These are phyloP conservation scores for Limnephilus auricula DNA, from an alignment of 2,888 invertebrate genomes.

Conservation along the genomic window DNA sequence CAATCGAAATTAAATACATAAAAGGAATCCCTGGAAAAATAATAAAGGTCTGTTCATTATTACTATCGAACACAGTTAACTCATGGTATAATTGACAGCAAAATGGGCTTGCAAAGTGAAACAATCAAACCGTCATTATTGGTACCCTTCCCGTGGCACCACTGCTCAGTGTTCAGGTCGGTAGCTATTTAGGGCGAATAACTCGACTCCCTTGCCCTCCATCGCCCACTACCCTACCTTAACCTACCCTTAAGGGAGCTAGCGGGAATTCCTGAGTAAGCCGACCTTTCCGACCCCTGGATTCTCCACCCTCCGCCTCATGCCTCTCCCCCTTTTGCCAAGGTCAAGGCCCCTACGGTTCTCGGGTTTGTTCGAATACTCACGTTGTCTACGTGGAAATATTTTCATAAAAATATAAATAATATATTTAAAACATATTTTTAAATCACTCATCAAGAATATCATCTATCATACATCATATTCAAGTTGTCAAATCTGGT, in stretches of 20 bases:
- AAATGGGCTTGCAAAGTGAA: not conserved
- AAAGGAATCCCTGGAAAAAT: not conserved
- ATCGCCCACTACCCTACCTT: not conserved
- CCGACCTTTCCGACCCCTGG: conserved; percentile 11
- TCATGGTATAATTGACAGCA: not conserved
- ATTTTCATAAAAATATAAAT: too few species aligned
- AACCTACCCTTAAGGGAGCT: not conserved
- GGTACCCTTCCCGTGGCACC: not conserved
- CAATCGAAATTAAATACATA: not conserved
- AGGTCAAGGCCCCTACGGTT: conserved; percentile 20
- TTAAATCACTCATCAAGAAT: too few species aligned
- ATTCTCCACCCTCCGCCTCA: not conserved
- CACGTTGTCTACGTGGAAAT: conserved; percentile 19
- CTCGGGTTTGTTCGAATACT: conserved; percentile 5
- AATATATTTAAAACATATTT: too few species aligned
- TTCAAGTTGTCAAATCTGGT: too few species aligned
- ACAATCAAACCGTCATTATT: conserved; percentile 10
- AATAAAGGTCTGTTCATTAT: not conserved
- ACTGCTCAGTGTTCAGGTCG: not conserved
- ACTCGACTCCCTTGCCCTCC: conserved; percentile 5
- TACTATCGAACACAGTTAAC: not conserved
- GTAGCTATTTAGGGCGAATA: conserved; percentile 3
- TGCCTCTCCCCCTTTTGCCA: not conserved
- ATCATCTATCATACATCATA: too few species aligned
- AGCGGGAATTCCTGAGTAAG: conserved; percentile 5